Evolutionary conservation across 2,113 vertebrate species (phyloP), one percentile per base, ranked within the genome.

Genomic region (Chunga burmeisteri): DNA sequence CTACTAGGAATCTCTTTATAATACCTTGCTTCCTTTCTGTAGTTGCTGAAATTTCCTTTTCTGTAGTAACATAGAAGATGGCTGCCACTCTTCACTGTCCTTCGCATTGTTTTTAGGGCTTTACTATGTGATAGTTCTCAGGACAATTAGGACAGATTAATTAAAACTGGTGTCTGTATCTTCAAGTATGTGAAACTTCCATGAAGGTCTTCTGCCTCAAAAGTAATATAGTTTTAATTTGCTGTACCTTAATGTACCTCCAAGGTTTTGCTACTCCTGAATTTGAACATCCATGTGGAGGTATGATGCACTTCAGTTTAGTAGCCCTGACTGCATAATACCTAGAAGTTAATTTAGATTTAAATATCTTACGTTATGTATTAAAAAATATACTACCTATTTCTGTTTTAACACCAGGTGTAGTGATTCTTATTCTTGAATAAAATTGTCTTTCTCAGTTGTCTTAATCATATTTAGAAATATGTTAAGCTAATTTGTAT

Each of bases 131-230:
- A 36, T 38, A 81, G 14, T 56, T 89, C 36, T 74, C 26, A 81
- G 67, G 89, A 79, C 94, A 94, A 91, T 74, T 53, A 93, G 86
- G 80, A 26, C 79, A 91, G 62, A 32, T 78, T 88, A 80, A 85
- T 80, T 91, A 84, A 91, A 96, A 86, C 23, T 66, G 6, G 2
- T 78, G 26, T 81, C 72, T 78, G 11, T 79, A 29, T 79, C 38
- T 90, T 90, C n/a, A 73, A 49, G 55, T 53, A 20, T 38, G 3
- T 91, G 40, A 70, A 93, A 86, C 9, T 61, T 90, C 13, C 40
- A 27, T 66, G 58, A 78, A 88, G 67, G 67, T 88, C 80, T 92
- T 93, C 62, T 84, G 29, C 25, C 36, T 81, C 50, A 47, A 38
- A 95, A 88, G 25, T 80, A 30, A 53, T 81, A 40, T 52, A n/a